Percentiles rank a stretch among this genome's conserved stretches.
Evolutionary conservation across 2,888 invertebrate species (phyloP).

Genomic region (Archips xylosteana): DNA sequence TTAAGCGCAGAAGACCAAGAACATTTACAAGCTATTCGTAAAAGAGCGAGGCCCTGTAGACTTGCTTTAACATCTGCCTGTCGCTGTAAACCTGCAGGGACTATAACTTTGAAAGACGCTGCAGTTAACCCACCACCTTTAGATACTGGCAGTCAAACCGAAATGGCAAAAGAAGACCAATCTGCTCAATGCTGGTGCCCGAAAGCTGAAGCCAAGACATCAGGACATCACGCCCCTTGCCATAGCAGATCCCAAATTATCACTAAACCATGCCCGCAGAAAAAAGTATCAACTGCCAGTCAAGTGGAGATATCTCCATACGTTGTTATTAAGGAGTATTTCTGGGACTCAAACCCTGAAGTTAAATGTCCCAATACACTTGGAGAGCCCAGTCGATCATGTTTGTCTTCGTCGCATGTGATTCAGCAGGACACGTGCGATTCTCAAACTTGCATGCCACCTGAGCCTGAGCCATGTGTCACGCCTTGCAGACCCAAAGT

Average conservation of each 20-base stretch:
- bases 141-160: constrained; percentile 56
- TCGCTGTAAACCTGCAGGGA: not conserved
- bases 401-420: constrained; percentile 3
- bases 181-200: not conserved
- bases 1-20: constrained; percentile 57
- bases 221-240: not conserved
- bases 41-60: constrained; percentile 32
- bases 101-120: constrained; percentile 46
- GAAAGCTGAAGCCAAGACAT: not conserved
- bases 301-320: constrained; percentile 48
- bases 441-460: not conserved
- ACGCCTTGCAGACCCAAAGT: not conserved
- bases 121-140: constrained; percentile 48
- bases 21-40: constrained; percentile 56
- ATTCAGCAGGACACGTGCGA: not conserved
- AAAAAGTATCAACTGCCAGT: constrained; percentile 2
- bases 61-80: not conserved
- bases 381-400: not conserved
- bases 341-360: constrained; percentile 53
- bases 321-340: constrained; percentile 59
- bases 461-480: not conserved
- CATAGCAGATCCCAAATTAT: not conserved
- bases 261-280: not conserved
- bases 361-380: constrained; percentile 10
- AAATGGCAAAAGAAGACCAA: constrained; percentile 40